Evolutionary conservation across 2,113 vertebrate genomes (phyloP).

Genomic region (Cheilinus undulatus): DNA sequence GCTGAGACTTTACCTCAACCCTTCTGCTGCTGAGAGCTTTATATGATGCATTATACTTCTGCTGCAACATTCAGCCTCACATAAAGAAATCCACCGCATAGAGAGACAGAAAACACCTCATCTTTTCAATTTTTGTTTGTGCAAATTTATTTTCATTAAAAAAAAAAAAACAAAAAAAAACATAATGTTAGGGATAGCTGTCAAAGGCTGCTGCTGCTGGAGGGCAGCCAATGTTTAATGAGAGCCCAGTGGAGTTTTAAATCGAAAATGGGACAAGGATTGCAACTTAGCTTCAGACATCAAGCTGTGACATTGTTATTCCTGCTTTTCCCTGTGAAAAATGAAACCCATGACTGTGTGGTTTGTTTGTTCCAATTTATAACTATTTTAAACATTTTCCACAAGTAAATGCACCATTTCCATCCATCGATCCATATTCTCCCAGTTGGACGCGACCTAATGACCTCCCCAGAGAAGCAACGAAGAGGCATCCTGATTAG

Average conservation of each 20-base stretch:
- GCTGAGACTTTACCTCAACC: not conserved
- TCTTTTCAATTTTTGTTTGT: not conserved
- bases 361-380: not conserved
- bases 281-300: not conserved
- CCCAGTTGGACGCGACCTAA: too few relatives aligned
- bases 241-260: not conserved
- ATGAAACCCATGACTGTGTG: too few relatives aligned
- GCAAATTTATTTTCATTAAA: not conserved
- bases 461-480: too few relatives aligned
- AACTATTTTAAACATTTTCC: not conserved
- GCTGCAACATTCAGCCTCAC: not conserved
- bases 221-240: not conserved
- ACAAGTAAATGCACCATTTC: not conserved
- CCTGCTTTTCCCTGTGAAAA: not conserved
- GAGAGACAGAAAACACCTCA: too few relatives aligned
- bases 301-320: not conserved
- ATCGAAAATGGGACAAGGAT: not conserved
- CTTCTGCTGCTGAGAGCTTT: not conserved
- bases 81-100: not conserved
- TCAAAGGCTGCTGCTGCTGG: too few relatives aligned
- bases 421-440: too few relatives aligned
- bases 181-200: not conserved
- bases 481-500: too few relatives aligned
- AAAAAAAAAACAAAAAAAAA: not conserved
- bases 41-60: not conserved